Conservation (phyloP, 2,888 invertebrate species). For the Cyaniris semiargus region DNA sequence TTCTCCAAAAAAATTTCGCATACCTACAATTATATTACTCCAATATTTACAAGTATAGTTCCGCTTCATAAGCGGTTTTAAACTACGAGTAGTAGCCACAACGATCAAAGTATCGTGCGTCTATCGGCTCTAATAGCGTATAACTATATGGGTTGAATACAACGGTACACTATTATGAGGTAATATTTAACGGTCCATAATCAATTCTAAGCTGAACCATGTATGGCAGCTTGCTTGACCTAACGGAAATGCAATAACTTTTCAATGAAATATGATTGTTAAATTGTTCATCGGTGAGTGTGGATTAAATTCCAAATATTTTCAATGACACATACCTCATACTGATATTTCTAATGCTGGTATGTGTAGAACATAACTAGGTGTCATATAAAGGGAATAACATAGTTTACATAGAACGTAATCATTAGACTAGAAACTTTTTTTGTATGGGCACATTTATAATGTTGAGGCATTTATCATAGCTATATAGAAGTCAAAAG, state of each 20-base stretch:
- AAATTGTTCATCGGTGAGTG: slow-evolving; percentile 14
- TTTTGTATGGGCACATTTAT: no score
- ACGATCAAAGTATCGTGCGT: background rate
- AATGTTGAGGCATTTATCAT: no score
- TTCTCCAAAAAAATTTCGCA: no score
- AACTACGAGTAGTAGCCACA: background rate
- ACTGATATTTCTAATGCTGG: background rate
- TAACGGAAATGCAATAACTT: slow-evolving; percentile 26
- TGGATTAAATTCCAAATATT: background rate
- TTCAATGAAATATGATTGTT: slow-evolving; percentile 23
- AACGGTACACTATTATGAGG: slow-evolving; percentile 28
- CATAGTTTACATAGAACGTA: no score
- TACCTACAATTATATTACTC: no score
- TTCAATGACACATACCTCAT: background rate
- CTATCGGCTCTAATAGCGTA: background rate
- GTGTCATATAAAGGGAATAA: no score
- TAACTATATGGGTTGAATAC: slow-evolving; percentile 10
- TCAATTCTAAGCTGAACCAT: slow-evolving; percentile 18
- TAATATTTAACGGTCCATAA: slow-evolving; percentile 23
- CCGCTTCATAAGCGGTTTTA: background rate
- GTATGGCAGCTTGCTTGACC: slow-evolving; percentile 5
- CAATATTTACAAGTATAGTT: background rate
- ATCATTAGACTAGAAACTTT: no score
- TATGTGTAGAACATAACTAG: background rate
- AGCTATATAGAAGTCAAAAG: no score